Evolutionary conservation across 2,888 invertebrate species (phyloP), one percentile per base, ranked within the genome.

Genomic region (Anthophora plumipes): DNA sequence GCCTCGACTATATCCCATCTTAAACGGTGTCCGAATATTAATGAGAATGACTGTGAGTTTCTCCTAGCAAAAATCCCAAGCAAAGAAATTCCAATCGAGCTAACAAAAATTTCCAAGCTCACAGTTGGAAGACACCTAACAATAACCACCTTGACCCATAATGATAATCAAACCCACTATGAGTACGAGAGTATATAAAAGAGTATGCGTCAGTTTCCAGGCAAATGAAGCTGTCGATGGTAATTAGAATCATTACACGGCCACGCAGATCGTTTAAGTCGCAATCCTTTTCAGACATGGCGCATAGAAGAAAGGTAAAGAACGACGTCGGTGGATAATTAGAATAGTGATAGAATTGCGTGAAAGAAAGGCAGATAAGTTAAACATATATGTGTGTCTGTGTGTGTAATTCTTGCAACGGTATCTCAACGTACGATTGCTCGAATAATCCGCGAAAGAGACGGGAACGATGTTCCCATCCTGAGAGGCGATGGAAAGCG

Each of bases 401-500:
- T n/a, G 5, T 5, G 63, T 31, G 43, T 76, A 25, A 31, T 4
- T 17, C 12, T 25, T 22, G 31, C 80, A 74, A 70, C 78, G 78
- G 79, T 79, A 74, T 43, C 57, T 7, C 6, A 20, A 11, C 59
- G 54, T 3, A 73, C 59, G 79, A 79, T 76, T 61, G 79, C 79
- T 76, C 69, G 63, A 82, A 80, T 73, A 63, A 63, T 63, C 63
- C 39, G 63, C 71, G 20, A 71, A 54, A 55, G 59, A 25, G 43
- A 59, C 70, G 52, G 46, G 72, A 60, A 78, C 75, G 66, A 76
- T 73, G 78, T 68, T 71, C 68, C 12, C 11, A n/a, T 59, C 78
- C 59, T 72, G 73, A 50, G 43, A 61, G 77, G 63, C 80, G 74
- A 1, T 1, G 31, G 74, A 76, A 79, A 77, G 76, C 82, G 68